A percentile compares a stretch with the other conserved stretches of the same genome.
These are phyloP conservation scores for Corapipo altera DNA, from an alignment of 2,113 vertebrate genomes.

Conservation along the genomic window DNA sequence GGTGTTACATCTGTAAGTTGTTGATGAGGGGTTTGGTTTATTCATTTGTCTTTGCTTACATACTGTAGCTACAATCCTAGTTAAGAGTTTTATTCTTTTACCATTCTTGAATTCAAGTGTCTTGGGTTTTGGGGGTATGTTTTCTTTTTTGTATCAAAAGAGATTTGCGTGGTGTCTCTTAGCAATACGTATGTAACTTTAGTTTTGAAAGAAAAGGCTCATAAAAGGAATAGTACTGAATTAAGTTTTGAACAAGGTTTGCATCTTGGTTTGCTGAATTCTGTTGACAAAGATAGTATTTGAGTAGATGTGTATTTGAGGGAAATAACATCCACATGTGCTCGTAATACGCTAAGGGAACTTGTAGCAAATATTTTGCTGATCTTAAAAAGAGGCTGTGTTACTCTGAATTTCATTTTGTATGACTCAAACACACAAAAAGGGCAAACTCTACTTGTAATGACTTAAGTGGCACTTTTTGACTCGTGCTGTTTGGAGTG, in stretches of 20 bases:
- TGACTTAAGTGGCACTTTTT: neutral
- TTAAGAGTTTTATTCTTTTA: neutral
- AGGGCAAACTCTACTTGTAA: neutral
- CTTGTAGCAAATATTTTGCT: neutral
- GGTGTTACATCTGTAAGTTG: neutral
- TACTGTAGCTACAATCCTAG: neutral
- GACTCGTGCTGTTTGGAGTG: neutral
- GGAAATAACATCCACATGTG: neutral
- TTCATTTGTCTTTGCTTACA: neutral
- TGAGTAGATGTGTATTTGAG: neutral
- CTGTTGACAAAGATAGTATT: neutral
- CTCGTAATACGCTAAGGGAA: neutral
- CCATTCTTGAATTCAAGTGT: neutral
- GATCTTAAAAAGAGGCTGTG: neutral
- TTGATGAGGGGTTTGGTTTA: neutral
- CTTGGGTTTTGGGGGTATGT: neutral
- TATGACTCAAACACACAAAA: neutral
- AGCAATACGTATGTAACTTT: neutral
- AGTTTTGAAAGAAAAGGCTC: neutral
- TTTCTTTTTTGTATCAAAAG: accelerated
- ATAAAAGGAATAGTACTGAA: neutral
- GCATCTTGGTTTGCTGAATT: neutral
- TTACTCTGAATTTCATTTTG: neutral
- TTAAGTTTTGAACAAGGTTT: neutral
- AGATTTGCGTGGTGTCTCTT: neutral